Base-by-base conservation (phyloP, 1,140 invertebrate genomes). In the Zaprionus ornatus region DNA sequence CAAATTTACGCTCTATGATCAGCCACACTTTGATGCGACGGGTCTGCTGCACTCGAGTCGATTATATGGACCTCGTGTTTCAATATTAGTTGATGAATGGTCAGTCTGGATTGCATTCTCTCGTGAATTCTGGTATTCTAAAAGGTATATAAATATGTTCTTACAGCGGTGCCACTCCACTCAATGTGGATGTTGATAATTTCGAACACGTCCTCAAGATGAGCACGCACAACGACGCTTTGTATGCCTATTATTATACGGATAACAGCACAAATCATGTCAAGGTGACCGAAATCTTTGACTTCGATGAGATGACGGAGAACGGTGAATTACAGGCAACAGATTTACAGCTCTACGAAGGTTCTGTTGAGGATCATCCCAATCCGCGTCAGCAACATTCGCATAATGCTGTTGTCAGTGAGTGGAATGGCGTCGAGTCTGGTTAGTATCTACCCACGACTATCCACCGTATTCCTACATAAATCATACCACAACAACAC, bases 181-280 rank as follows among this genome's bases (percentile, higher is more conserved):
- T 65, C 1, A 70, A 74, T 57, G 72, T 50, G 2, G 72, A 74
- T 70, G 72, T 74, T 32, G 72, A 74, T 63, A 74, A 74, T 19
- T 92, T 55, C 77, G 92, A 77, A 79, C 95, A 97, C 92, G 97
- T 98, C 78, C 93, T 98, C 19, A 95, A 96, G 93, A 95, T 96
- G 60, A 97, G 97, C 7, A 94, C 96, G 35, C 95, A 98, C 75
- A 96, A 98, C 91, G 97, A 98, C 78, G 96, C 97, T 6, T 93
- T 98, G 2, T 96, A 98, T 94, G 96, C 97, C 0, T 98, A 97
- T 93, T 98, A 98, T 93, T 98, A 98, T 88, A 95, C 97, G 87
- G 96, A 97, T 86, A 96, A 97, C 84, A 95, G 97, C 87, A 91
- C 90, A 6, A 97, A 97, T 92, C 96, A 97, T 93, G 95, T 97